These are phyloP conservation scores for Thunnus albacares DNA, from an alignment of 2,797 vertebrate genomes.

Conservation along the genomic window DNA sequence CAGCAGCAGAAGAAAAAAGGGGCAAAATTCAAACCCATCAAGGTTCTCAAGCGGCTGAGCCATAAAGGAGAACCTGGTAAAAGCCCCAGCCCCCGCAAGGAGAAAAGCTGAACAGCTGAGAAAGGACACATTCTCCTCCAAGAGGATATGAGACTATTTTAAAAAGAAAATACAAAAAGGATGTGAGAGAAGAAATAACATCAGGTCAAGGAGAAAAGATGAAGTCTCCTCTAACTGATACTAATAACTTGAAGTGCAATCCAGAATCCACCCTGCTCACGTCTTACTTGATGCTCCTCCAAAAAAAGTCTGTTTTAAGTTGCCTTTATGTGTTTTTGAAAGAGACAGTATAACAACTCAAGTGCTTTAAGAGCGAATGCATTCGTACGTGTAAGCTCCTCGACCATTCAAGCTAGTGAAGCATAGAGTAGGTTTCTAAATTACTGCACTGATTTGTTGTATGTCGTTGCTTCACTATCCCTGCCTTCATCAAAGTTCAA, in stretches of 20 bases:
- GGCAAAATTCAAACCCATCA: slow-evolving; percentile 96
- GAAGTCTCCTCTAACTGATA: slow-evolving; percentile 9
- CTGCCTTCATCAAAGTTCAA: slow-evolving; percentile 14
- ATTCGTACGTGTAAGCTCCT: slow-evolving; percentile 14
- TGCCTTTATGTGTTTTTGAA: slow-evolving; percentile 54
- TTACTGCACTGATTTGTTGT: slow-evolving; percentile 38
- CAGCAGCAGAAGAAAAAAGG: slow-evolving; percentile 91
- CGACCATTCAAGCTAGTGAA: slow-evolving; percentile 32
- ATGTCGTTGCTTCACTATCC: slow-evolving; percentile 16
- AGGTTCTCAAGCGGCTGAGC: slow-evolving; percentile 94
- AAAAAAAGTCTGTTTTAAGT: slow-evolving; percentile 37
- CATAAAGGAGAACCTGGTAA: slow-evolving; percentile 91
- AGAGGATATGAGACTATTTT: slow-evolving; percentile 43
- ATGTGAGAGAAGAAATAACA: slow-evolving; percentile 4
- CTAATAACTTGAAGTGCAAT: slow-evolving; percentile 22
- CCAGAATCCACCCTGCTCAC: slow-evolving; percentile 11
- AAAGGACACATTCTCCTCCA: slow-evolving; percentile 4
- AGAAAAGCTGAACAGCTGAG: slow-evolving; percentile 79
- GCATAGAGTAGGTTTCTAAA: slow-evolving; percentile 13
- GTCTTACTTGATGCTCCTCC: slow-evolving; percentile 31
- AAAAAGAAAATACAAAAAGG: slow-evolving; percentile 9
- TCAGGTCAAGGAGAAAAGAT: slow-evolving; percentile 9
- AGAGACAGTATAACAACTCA: slow-evolving; percentile 16
- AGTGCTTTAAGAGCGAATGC: slow-evolving; percentile 53
- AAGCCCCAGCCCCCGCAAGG: slow-evolving; percentile 79